Evolutionary conservation across 2,113 vertebrate species (phyloP), one percentile per base, ranked within the genome.

Genomic region (Nanger granti): DNA sequence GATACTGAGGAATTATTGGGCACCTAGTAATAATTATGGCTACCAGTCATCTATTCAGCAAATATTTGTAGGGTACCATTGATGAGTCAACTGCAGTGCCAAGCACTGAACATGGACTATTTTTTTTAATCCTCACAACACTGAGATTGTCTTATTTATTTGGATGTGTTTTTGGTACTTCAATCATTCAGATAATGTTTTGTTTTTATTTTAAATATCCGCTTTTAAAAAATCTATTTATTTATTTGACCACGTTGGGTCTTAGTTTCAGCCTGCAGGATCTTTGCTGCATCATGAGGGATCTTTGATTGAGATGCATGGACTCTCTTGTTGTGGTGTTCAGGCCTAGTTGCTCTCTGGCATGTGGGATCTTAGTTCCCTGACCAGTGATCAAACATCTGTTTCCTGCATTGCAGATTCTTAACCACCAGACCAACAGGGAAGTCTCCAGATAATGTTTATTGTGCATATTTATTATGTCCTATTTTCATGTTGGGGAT

Each of bases 81-180:
- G 76, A 94, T 66, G 15, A 49, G 8, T 52, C 47, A 88, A 66
- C 47, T 5, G 12, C 41, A 26, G 6, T 26, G 7, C 64, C 59
- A 66, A 47, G 26, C 57, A 87, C 49, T 87, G n/a, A 89, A 79
- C 4, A 4, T 62, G 22, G n/a, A 44, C 57, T 87, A 8, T 90
- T 87, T 95, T 14, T n/a, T 69, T 87, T 87, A 66, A 80, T 93
- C 44, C 54, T 93, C 64, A 44, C 0, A n/a, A 55, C 14, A 64
- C 57, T 83, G n/a, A 93, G 86, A 59, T 90, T 87, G 60, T 80
- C 80, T 90, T 76, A 88, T 91, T 69, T 95, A 93, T 97, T 84
- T 80, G 28, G 29, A 24, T 87, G 59, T 91, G 5, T 89, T 59
- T 95, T 90, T 88, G 52, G 49, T 87, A 64, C 59, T 97, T 92